Evolutionary conservation across 2,113 vertebrate genomes (phyloP), one percentile per base, ranked within the genome.

Genomic region (Cyphomyrus plagiostoma): DNA sequence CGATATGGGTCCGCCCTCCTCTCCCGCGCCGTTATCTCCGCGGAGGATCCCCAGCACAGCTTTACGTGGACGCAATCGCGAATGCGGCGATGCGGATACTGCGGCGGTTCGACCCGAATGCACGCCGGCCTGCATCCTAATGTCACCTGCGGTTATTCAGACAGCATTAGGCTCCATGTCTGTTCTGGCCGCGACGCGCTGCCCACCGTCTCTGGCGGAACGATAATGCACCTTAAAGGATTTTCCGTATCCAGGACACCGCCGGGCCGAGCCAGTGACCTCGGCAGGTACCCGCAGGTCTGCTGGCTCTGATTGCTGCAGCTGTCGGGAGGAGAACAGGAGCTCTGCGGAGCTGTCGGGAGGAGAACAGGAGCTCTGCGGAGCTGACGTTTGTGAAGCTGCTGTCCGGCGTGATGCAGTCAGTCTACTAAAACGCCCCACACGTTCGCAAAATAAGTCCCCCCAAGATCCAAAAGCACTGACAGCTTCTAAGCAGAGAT

Each of bases 211-310:
- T 93, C 92, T 94, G 82, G 90, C 91, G 92, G 86, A 93, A 94
- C 94, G 91, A 96, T 95, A 93, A 96, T 94, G 91, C 90, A 93
- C 90, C 95, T 95, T 94, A 94, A 95, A 95, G 90, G 91, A 94
- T 94, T 92, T 95, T 86, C 91, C 94, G 93, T 95, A 94, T 95
- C 92, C 93, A 92, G 91, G 92, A 92, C 92, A 45, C 93, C 89
- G 92, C 93, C 93, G 92, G 89, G 52, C 93, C 88, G 90, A 23
- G 92, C 90, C 91, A 89, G 91, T 0, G 6, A 91, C 88, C 90
- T 90, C 94, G 89, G 91, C 48, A 93, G 87, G 88, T 89, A 89
- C 92, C 91, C 84, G 90, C 88, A 90, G 45, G 50, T n/a, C 94
- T 94, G 92, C 85, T 89, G 89, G 80, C 90, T 90, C 94, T 91